phyloP scores from a whole-genome alignment of 64 coral and sea anemone genomes.

The Porites australiensis region DNA sequence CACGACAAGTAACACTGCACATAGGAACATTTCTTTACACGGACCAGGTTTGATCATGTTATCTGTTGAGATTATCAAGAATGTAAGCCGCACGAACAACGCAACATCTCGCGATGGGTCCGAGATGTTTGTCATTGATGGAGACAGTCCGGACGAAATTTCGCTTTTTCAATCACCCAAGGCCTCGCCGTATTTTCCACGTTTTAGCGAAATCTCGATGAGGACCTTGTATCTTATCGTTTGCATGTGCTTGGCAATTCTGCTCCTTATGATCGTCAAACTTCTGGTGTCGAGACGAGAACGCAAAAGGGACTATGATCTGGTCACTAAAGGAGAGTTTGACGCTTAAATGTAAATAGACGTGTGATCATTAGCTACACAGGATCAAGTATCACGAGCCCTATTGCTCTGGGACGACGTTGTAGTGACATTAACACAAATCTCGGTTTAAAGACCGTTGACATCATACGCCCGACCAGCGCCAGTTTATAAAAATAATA shows the following conservation, averaged over 20 bases:
- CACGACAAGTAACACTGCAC: background rate
- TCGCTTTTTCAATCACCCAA: slow-evolving; percentile 20
- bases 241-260: slow-evolving; percentile 69
- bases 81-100: slow-evolving; percentile 29
- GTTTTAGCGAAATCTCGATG: slow-evolving; percentile 74
- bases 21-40: background rate
- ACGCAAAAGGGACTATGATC: slow-evolving; percentile 79
- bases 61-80: slow-evolving; percentile 47
- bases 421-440: too few relatives aligned
- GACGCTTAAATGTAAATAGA: slow-evolving; percentile 64
- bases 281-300: slow-evolving; percentile 69
- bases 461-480: too few relatives aligned
- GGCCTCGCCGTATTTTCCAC: slow-evolving; percentile 56
- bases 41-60: slow-evolving; percentile 24
- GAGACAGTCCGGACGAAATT: slow-evolving; percentile 8
- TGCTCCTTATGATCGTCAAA: slow-evolving; percentile 85
- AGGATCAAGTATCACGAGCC: too few relatives aligned
- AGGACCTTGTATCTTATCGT: slow-evolving; percentile 82
- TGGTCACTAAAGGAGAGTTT: slow-evolving; percentile 95
- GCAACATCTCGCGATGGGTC: background rate
- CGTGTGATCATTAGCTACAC: background rate
- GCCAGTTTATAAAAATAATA: too few relatives aligned
- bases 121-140: slow-evolving; percentile 32
- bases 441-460: too few relatives aligned
- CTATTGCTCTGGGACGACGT: too few relatives aligned